Percentiles rank a stretch among this genome's conserved stretches.
phyloP scores from a whole-genome alignment of 2,888 invertebrate species.

The Psococerastis gibbosa region DNA sequence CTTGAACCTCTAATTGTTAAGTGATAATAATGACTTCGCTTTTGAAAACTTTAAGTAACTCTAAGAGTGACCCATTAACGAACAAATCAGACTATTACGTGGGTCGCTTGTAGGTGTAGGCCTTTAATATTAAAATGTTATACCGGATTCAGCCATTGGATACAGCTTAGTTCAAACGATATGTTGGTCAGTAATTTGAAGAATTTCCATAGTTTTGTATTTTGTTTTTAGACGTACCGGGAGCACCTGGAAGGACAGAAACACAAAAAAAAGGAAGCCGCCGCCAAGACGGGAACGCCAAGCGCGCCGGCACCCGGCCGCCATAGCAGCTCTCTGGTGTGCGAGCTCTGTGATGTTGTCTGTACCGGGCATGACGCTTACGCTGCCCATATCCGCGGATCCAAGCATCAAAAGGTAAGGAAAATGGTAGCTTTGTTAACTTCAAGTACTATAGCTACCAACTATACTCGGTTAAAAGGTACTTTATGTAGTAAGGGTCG shows the following conservation, averaged over 20 bases:
- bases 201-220: neutral
- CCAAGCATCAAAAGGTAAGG: slow-evolving; percentile 96
- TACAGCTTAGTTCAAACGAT: neutral
- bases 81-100: no score
- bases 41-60: no score
- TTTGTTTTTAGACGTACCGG: slow-evolving; percentile 47
- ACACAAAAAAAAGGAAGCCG: slow-evolving; percentile 95
- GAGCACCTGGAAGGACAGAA: slow-evolving; percentile 98
- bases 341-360: slow-evolving; percentile 95
- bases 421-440: no score
- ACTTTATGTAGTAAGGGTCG: no score
- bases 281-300: slow-evolving; percentile 49
- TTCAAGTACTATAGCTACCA: no score
- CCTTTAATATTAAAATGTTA: no score
- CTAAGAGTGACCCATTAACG: no score
- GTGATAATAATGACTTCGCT: no score
- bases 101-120: no score
- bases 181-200: slow-evolving; percentile 3
- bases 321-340: slow-evolving; percentile 51
- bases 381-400: slow-evolving; percentile 92
- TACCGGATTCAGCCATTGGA: slow-evolving; percentile 2
- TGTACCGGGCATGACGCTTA: slow-evolving; percentile 98
- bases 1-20: no score
- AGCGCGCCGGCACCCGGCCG: slow-evolving; percentile 36
- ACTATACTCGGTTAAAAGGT: no score